Base-by-base conservation (phyloP, 2,888 invertebrate species). In the Glyphotaelius pellucidus region DNA sequence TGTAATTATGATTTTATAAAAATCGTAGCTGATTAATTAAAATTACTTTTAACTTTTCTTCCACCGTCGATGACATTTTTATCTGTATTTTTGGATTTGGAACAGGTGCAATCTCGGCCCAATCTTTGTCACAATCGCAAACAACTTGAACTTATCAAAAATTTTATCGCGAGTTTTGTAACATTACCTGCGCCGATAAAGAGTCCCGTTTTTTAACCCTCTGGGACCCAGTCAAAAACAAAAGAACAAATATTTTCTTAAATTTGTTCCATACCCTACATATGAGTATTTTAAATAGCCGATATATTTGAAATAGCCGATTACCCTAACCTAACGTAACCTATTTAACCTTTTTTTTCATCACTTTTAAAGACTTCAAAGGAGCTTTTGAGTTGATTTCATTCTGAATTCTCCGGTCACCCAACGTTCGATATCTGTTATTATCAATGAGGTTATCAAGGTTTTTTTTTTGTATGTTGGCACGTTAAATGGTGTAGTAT, bases 51-150 rank as follows among this genome's bases (percentile, higher is more conserved):
- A 81, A 32, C 31, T 32, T 32, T 81, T 86, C 42, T 38, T 35
- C 42, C 38, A 86, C 30, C 7, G 11, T 86, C 42, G 42, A 86
- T 47, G 86, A 86, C 19, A 86, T 14, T 86, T 42, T 42, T 42
- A 86, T 86, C 47, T 11, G 15, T 42, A 42, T 42, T 32, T 90
- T 52, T 81, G 25, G 84, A 91, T 91, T 89, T 89, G 84, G 91
- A 91, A 84, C 91, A 85, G 91, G 89, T 91, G 89, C 91, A 91
- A 91, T 91, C 91, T 91, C 38, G 7, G 31, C 35, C 42, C 80
- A 89, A 83, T 79, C 89, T 84, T 79, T 9, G 85, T 81, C 67
- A 47, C 80, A 79, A 87, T 91, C 79, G 89, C 89, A 84, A 91
- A 91, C 91, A 91, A 91, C 38, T 91, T 42, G 35, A 31, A 84